These are phyloP conservation scores for Lindbergichthys nudifrons DNA, from an alignment of 2,797 vertebrate genomes.

Conservation along the genomic window DNA sequence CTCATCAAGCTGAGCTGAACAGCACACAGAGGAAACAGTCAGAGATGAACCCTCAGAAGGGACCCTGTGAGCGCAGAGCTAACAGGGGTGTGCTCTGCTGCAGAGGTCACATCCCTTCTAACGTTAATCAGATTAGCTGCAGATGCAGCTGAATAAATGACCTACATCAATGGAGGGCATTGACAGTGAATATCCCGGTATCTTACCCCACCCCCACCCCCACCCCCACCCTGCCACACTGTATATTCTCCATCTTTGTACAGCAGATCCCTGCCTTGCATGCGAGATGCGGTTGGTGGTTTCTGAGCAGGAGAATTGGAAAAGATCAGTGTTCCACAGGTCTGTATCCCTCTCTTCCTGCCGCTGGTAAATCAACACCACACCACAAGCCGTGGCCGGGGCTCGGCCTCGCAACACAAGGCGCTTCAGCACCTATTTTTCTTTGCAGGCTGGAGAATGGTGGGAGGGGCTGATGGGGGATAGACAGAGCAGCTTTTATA, in stretches of 20 bases:
- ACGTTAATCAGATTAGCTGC: slow-evolving; percentile 81
- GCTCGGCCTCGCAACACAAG: slow-evolving; percentile 63
- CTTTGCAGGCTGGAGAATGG: slow-evolving; percentile 58
- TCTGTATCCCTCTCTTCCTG: slow-evolving; percentile 78
- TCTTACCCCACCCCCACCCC: slow-evolving; percentile 67
- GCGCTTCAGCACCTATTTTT: slow-evolving; percentile 70
- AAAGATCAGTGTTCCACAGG: slow-evolving; percentile 65
- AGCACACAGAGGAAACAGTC: slow-evolving; percentile 24
- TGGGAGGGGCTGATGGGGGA: slow-evolving; percentile 60
- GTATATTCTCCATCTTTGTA: slow-evolving; percentile 65
- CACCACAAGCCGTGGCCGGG: slow-evolving; percentile 56
- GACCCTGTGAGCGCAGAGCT: slow-evolving; percentile 19
- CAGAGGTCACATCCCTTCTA: slow-evolving; percentile 71
- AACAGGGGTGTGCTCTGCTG: slow-evolving; percentile 54
- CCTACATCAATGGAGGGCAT: slow-evolving; percentile 84
- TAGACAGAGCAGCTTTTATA: slow-evolving; percentile 81
- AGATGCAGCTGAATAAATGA: slow-evolving; percentile 83
- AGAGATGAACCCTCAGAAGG: slow-evolving; percentile 25
- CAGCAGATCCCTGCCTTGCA: slow-evolving; percentile 59
- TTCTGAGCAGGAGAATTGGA: slow-evolving; percentile 63
- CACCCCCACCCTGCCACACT: slow-evolving; percentile 69
- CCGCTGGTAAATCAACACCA: slow-evolving; percentile 76
- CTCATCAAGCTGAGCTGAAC: slow-evolving; percentile 21
- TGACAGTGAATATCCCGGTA: slow-evolving; percentile 77
- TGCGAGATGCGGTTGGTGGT: slow-evolving; percentile 56